Base-by-base conservation (phyloP, 1,140 invertebrate genomes). In the Aphaenogaster floridana region DNA sequence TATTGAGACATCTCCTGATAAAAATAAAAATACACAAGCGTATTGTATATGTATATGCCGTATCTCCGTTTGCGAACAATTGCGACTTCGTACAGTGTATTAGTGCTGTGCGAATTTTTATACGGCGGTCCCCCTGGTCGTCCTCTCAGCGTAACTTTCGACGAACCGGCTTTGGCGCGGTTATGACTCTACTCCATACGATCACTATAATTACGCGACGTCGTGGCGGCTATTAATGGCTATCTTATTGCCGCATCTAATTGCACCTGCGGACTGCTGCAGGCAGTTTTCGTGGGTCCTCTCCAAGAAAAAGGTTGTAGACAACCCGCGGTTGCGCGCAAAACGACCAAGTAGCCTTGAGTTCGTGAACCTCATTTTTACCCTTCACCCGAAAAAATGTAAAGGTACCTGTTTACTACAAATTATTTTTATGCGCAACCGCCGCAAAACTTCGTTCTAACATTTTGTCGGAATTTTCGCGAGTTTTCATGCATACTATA, bases 181-280 rank as follows among this genome's bases (percentile, higher is more conserved):
- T 93, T 93, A 93, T 91, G 92, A 93, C 89, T 92, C 69, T 86
- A 90, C 91, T 91, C 81, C 54, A 59, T 83, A 48, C 87, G 92
- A 93, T 93, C 92, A 93, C 92, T 93, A 93, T 93, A 93, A 93
- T 93, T 93, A 93, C 89, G 91, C 88, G 92, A 91, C 92, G 88
- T 92, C 91, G 88, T 86, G 86, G 83, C 84, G 89, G 92, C 92
- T 93, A 93, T 93, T 93, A 93, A 93, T 93, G 92, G 92, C 86
- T 93, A 93, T 93, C 92, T 93, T 88, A 92, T 93, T 93, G 91
- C 92, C 81, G 89, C 91, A 93, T 93, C 92, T 93, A 92, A 93
- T 91, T 93, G 91, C 92, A 88, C 87, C 88, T 89, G 92, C 59
- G 50, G 69, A 88, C 69, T 48, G 90, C 90, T 83, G 13, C 69